Evolutionary conservation across 2,888 invertebrate genomes (phyloP).

Genomic region (Gonocerus acuteangulatus): DNA sequence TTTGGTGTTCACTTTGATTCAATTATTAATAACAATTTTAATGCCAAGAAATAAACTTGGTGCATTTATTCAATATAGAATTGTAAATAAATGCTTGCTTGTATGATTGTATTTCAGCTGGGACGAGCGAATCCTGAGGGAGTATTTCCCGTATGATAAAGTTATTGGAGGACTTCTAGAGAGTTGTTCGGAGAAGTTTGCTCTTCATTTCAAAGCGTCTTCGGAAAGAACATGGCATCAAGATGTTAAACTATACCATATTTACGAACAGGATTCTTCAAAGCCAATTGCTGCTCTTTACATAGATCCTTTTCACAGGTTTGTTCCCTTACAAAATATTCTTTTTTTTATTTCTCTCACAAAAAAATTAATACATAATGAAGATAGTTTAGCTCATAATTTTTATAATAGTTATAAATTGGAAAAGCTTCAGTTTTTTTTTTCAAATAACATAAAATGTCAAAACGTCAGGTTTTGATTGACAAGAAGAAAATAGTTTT

Average conservation of each 20-base stretch:
- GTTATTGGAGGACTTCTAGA: conserved; percentile 73
- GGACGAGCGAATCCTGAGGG: conserved; percentile 61
- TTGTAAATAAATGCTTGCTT: no score
- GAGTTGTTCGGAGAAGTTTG: conserved; percentile 68
- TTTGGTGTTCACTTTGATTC: no score
- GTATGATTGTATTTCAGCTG: conserved; percentile 46
- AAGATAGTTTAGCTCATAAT: not conserved
- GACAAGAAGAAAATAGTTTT: no score
- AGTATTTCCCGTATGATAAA: conserved; percentile 74
- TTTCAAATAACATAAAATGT: not conserved
- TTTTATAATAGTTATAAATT: not conserved
- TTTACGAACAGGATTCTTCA: conserved; percentile 60
- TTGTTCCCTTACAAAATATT: conserved; percentile 1
- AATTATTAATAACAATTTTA: no score
- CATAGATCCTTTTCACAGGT: conserved; percentile 66
- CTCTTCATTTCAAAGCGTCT: conserved; percentile 58
- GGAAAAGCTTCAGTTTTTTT: no score
- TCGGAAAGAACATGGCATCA: conserved; percentile 72
- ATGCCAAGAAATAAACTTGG: no score
- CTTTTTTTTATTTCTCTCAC: not conserved
- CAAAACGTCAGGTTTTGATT: no score
- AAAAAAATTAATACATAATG: not conserved
- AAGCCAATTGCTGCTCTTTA: conserved; percentile 74
- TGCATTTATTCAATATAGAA: no score
- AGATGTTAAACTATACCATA: conserved; percentile 73